Evolutionary conservation across 2,888 invertebrate species (phyloP), one percentile per base, ranked within the genome.

Genomic region (Oscheius onirici): DNA sequence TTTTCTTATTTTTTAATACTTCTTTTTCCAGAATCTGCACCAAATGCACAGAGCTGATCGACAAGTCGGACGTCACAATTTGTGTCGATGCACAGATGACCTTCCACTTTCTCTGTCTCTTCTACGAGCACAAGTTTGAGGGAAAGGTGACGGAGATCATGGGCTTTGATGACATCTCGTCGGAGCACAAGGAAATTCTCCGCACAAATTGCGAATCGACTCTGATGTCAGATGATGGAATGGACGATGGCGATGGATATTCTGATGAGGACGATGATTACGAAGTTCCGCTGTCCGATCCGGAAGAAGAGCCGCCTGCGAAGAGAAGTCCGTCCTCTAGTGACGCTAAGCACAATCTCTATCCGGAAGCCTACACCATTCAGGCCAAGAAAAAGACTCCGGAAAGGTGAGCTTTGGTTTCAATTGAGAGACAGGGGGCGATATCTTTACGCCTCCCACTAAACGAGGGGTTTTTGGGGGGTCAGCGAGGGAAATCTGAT

Each of bases 101-200:
- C 24, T 58, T 58, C 58, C 58, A 58, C 41, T 40, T 40, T 6
- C n/a, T 58, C 17, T 58, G 58, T 58, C 17, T 58, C 3, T 41
- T 58, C 11, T 40, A 41, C 22, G 58, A 58, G 13, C 43, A 58
- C 43, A 58, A 58, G 17, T 58, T 58, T 20, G 17, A 58, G 41
- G 58, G 58, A 20, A 58, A 58, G 41, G 58, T 58, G 20, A 41
- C 6, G 17, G 58, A 58, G 20, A 58, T 58, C 43, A 8, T 11
- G 6, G 58, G 58, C n/a, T 58, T 58, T n/a, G 2, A 2, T 40
- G 13, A 40, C 5, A 40, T 58, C 8, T 40, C 40, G n/a, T 17
- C 15, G n/a, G 58, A 58, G 11, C 41, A 58, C 41, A n/a, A 24
- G 8, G 58, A 58, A n/a, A 40, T 41, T 5, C 22, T 58, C 2